Base-by-base conservation (phyloP, 2,113 vertebrate genomes). In the Paraplagusia blochii region DNA sequence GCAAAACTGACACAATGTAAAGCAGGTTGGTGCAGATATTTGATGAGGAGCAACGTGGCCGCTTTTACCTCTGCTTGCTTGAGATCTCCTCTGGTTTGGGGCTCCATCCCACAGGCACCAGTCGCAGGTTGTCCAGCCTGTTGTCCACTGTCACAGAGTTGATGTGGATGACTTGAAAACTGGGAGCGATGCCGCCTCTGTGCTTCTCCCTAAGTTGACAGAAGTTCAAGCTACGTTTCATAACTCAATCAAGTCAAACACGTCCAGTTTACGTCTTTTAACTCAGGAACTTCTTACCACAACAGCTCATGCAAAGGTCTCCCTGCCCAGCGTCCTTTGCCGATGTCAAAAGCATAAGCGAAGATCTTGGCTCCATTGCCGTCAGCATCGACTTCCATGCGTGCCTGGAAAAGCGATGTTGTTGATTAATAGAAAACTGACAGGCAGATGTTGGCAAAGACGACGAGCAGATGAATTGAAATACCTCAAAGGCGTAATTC, bases 321-420 rank as follows among this genome's bases (percentile, higher is more conserved):
- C n/a, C 95, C 95, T 0, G 95, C 94, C 78, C 95, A 95, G 57
- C 97, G 87, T 8, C 97, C 95, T 63, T 96, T 95, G 45, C 94
- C 95, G 11, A 98, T 97, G 85, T 99, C 97, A 4, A 98, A 99
- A 0, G 96, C 97, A 0, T 96, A 98, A 0, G 97, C 97, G 72
- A 98, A 99, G 72, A 99, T 99, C 87, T 96, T 98, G 39, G 97
- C 96, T 81, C 97, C 97, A 4, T 99, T 99, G 18, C 97, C 97
- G 47, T 99, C 95, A 0, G 97, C 97, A 40, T 99, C 97, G 2
- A 99, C 96, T 76, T 99, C 97, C 95, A 99, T 98, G 3, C 95
- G 94, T 33, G 97, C 96, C 97, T 98, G 16, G 2, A 57, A 71
- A 43, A 5, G 1, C 2, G 43, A 62, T 39, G 19, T 1, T 1